Base-by-base conservation (phyloP, 2,888 invertebrate genomes). In the Acholoe squamosa region DNA sequence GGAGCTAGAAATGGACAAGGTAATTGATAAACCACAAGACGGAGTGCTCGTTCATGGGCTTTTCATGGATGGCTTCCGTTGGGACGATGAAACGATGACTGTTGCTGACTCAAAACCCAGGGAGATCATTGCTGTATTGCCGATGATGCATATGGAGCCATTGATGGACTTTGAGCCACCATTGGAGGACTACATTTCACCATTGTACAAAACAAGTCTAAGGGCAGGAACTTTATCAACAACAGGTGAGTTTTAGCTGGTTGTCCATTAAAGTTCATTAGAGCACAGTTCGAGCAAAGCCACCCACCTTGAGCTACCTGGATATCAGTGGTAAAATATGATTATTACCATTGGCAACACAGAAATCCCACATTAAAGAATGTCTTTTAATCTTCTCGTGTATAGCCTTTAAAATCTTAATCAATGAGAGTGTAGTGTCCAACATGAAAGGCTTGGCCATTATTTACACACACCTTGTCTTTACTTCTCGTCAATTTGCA, bases 101-200 rank as follows among this genome's bases (percentile, higher is more conserved):
- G 93, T 95, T 28, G 93, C 93, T 5, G 96, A 96, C 92, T 94
- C 95, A 0, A 91, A 95, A 94, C 91, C 94, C 97, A 98, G 98
- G 90, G 97, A 98, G 96, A 97, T 98, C 96, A 97, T 97, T 96
- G 97, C 98, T 0, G 96, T 97, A 0, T 96, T 98, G 91, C 98
- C 98, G 3, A 90, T 97, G 71, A 94, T 97, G 92, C 96, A 97
- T 96, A 93, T 93, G 92, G 95, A 97, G 92, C 98, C 98, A 0
- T 92, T 93, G 89, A 95, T 95, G 94, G 95, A 95, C 92, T 97
- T 97, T 91, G 96, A 97, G 77, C 96, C 94, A 0, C 93, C 94
- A 88, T 92, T 92, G 0, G 91, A 91, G 5, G 93, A 95, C 80
- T 96, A 96, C 91, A 93, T 93, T 22, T 94, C 95, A 10, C 96